A percentile compares a stretch with the other conserved stretches of the same genome.
These are phyloP conservation scores for Bombus waltoni DNA, from an alignment of 1,140 invertebrate species.

Conservation along the genomic window DNA sequence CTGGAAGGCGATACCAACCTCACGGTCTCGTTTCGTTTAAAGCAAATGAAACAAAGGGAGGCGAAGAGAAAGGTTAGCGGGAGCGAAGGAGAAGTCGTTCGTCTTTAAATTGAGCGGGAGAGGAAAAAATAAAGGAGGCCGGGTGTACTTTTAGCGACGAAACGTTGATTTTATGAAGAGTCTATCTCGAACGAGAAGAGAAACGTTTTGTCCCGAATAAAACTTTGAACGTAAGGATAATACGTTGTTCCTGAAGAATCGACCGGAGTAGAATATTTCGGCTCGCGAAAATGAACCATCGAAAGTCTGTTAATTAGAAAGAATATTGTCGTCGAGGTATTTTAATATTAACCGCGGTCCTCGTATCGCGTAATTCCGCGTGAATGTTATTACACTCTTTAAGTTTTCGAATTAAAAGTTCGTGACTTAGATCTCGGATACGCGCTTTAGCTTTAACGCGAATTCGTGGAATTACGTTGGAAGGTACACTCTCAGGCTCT, in stretches of 20 bases:
- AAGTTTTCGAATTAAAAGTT: slow-evolving; percentile 26
- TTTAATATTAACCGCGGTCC: background rate
- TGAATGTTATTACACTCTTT: background rate
- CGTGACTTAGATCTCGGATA: background rate
- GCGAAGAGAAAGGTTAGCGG: background rate
- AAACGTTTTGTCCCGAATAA: background rate
- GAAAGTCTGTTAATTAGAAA: background rate
- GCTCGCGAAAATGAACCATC: background rate
- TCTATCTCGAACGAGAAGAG: background rate
- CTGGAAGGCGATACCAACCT: background rate
- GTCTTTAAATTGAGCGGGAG: background rate
- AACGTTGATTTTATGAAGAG: background rate
- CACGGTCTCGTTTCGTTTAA: background rate
- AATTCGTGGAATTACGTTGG: background rate
- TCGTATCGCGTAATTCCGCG: background rate
- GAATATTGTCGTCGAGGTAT: background rate
- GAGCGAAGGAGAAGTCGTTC: background rate
- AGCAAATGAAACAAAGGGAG: slow-evolving; percentile 15
- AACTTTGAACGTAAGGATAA: background rate
- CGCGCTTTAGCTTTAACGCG: too few relatives aligned
- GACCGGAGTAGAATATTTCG: background rate
- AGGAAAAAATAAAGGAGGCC: background rate
- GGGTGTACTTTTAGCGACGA: background rate
- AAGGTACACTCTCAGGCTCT: too few relatives aligned
- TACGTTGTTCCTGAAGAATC: too few relatives aligned